A percentile compares a stretch with the other conserved stretches of the same genome.
These are phyloP conservation scores for Passer montanus DNA, from an alignment of 2,113 vertebrate species.

Conservation along the genomic window DNA sequence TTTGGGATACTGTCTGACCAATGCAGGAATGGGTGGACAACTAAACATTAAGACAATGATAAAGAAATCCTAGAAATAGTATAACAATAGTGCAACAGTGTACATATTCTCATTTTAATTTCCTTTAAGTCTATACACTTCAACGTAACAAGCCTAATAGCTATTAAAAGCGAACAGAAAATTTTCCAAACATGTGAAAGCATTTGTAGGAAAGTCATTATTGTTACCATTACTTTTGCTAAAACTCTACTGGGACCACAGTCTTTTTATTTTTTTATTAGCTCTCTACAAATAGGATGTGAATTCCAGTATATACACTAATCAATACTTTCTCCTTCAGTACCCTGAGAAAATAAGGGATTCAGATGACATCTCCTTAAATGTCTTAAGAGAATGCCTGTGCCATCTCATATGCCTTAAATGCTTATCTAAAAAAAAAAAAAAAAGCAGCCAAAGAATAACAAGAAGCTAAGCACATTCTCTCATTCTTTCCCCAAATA, in stretches of 20 bases:
- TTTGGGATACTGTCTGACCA: neutral
- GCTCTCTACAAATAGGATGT: slow-evolving; percentile 51
- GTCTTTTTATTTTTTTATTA: slow-evolving; percentile 70
- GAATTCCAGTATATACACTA: slow-evolving; percentile 52
- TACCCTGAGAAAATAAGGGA: slow-evolving; percentile 64
- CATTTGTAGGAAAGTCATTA: slow-evolving; percentile 47
- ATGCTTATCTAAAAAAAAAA: neutral
- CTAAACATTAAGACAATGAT: neutral
- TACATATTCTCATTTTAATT: slow-evolving; percentile 53
- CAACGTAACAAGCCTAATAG: slow-evolving; percentile 25
- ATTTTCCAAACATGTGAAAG: slow-evolving; percentile 45
- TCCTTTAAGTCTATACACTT: slow-evolving; percentile 48
- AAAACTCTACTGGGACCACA: slow-evolving; percentile 62
- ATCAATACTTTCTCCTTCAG: slow-evolving; percentile 75
- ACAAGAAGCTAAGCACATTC: neutral
- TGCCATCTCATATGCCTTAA: slow-evolving; percentile 45
- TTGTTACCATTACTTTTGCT: slow-evolving; percentile 60
- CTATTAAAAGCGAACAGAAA: slow-evolving; percentile 64
- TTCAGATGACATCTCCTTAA: slow-evolving; percentile 59
- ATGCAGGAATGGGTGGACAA: neutral
- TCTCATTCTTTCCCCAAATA: neutral
- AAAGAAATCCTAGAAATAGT: neutral
- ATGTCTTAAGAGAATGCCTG: slow-evolving; percentile 54
- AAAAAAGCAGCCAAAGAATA: neutral
- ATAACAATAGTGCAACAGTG: neutral